These are phyloP conservation scores for zebrafish (Danio rerio) DNA, from an alignment of 2,113 vertebrate genomes.

Conservation along the genomic window GRCz12tu NC_133191.1:4392501-4393000, in stretches of 20 bases:
- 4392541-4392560: neutral
- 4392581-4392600: constrained; percentile 6
- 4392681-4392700: constrained; percentile 39
- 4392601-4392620: neutral
- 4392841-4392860: constrained; percentile 1
- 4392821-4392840: neutral
- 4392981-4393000: neutral
- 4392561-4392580: neutral
- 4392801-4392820: neutral
- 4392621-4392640: neutral
- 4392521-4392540: neutral
- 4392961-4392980: neutral
- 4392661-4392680: constrained; percentile 7
- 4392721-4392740: constrained; percentile 40
- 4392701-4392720: constrained; percentile 55
- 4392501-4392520: neutral
- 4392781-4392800: neutral
- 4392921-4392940: neutral
- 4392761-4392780: constrained; percentile 37
- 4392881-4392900: constrained; percentile 66
- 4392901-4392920: constrained; percentile 46
- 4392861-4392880: constrained; percentile 78
- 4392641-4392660: neutral
- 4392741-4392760: constrained; percentile 42
- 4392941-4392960: constrained; percentile 13